Base-by-base conservation (phyloP, 2,888 invertebrate species). In the Meloe dianella region DNA sequence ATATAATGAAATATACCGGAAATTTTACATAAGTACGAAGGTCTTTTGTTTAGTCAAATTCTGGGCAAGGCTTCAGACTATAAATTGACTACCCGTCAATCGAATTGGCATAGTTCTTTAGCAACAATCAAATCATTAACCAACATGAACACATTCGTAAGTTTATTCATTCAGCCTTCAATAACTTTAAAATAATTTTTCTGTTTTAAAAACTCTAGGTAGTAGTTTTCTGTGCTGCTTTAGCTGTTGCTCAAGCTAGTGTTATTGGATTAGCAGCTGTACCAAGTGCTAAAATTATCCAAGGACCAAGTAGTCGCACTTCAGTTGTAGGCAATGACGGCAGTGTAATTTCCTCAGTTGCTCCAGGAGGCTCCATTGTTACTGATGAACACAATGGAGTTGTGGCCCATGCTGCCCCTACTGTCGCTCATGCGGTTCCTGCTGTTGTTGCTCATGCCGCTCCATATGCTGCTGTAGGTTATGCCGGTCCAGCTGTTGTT, bases 261-360 rank as follows among this genome's bases (percentile, higher is more conserved):
- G 58, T 35, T 27, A 56, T 61, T 7, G 60, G 57, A 7, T 27
- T 63, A 35, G 61, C 61, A 20, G 17, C 24, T 14, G 38, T 51
- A 27, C 63, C 65, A 29, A 72, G 75, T 14, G 74, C 75, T 6
- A 70, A 70, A 35, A 70, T 79, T 54, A 66, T 80, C 41, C 79
- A 79, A 71, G 79, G 79, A 66, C 79, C 79, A 7, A 78, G 78
- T 73, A 70, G 72, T 60, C 77, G 73, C 60, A 71, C 75, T 14
- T 77, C 77, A 27, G 65, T 78, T 7, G 73, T 76, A 12, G 79
- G 78, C 29, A 73, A 74, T 38, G 79, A 79, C 56, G 77, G 78
- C 29, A 78, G 78, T 64, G 70, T 72, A n/a, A 77, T 79, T 64
- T 75, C 76, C 10, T 73, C 79, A 24, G 74, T 75, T 20, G 71